Base-by-base conservation (phyloP, 2,797 vertebrate genomes). In the Odontamblyopus lacepedii region DNA sequence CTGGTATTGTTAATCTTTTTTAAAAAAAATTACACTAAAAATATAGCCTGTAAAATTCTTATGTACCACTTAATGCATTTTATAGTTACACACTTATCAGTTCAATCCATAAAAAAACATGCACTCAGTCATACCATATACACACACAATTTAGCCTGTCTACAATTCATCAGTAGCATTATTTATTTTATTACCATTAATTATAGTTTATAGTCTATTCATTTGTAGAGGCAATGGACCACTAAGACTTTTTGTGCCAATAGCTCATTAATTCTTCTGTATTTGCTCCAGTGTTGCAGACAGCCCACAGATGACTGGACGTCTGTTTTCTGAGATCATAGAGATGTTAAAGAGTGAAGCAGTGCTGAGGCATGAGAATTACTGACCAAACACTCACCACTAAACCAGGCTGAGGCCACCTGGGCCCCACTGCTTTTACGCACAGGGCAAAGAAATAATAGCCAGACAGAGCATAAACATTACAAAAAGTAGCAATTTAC, bases 231-330 rank as follows among this genome's bases (percentile, higher is more conserved):
- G 53, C 27, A 12, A 57, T 26, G 1, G n/a, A 13, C n/a, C 55
- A 26, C 55, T 26, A 26, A 56, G n/a, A 60, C 57, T 16, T 55
- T 55, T 30, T 15, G 9, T 13, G 23, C 61, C 32, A 38, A 63
- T 16, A 19, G 19, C 32, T n/a, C 35, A 63, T 63, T 41, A 38
- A 63, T 15, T 19, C 3, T n/a, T 19, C 61, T 63, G 61, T 5
- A 41, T 18, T 38, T 29, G 6, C 63, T 26, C 11, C 12, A 65
- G 26, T 27, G 38, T 18, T 41, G 38, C n/a, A 65, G 63, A 48
- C 63, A 27, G 41, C 12, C 26, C 62, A 76, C 51, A 27, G 63
- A 77, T 77, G 73, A 86, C 65, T 55, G 70, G 72, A 44, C 71
- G 15, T 77, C 16, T 75, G 6, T 84, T 57, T 78, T 0, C 66